Evolutionary conservation across 2,797 vertebrate genomes (phyloP).

Genomic region (Pseudochirops corinnae): DNA sequence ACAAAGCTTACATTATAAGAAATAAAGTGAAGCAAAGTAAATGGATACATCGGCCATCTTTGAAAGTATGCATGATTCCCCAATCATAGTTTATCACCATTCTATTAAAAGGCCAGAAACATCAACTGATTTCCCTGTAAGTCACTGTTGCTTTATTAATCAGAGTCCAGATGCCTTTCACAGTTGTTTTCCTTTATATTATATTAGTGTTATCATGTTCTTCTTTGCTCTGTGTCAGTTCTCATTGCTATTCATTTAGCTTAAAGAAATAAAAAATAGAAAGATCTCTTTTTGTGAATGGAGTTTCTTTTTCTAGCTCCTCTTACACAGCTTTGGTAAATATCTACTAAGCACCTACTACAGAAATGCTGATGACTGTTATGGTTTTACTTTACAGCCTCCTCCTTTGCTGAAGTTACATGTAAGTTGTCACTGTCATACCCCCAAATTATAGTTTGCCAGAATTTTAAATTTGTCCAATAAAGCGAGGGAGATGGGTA

Average conservation of each 20-base stretch:
- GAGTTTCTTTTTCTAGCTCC: not conserved
- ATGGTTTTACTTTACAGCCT: not conserved
- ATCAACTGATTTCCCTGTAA: too few relatives aligned
- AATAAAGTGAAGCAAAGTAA: not conserved
- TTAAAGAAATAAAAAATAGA: not conserved
- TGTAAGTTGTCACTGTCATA: not conserved
- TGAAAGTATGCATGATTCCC: not conserved
- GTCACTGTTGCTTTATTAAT: not conserved
- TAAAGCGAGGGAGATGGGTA: not conserved
- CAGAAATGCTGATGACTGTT: too few relatives aligned
- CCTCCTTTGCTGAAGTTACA: not conserved
- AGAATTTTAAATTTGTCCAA: not conserved
- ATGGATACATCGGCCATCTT: not conserved
- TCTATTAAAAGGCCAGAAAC: not conserved
- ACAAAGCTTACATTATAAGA: not conserved
- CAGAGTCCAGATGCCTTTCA: not conserved
- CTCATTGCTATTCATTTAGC: not conserved
- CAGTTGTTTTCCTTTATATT: not conserved
- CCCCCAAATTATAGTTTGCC: not conserved
- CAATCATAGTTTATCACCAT: not conserved
- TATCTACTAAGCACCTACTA: not conserved
- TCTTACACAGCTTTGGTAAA: not conserved
- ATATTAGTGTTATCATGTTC: not conserved
- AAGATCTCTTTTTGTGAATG: not conserved
- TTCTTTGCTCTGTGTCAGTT: not conserved